These are phyloP conservation scores for Conger conger DNA, from an alignment of 2,113 vertebrate genomes.

Conservation along the genomic window DNA sequence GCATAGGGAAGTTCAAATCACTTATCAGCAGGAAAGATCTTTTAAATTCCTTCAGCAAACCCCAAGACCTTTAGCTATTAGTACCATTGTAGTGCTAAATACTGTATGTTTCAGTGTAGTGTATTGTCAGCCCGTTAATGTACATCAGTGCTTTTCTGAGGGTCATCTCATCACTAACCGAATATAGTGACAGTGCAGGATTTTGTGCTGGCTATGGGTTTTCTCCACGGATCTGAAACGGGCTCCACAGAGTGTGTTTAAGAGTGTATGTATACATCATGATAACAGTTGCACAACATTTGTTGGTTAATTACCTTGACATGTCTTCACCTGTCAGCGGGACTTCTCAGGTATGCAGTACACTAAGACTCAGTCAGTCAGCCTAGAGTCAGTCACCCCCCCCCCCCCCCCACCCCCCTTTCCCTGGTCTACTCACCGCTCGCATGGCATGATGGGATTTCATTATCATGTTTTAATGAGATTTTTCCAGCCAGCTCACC, in stretches of 20 bases:
- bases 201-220: not conserved
- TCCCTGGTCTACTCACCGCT: not conserved
- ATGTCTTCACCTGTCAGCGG: not conserved
- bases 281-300: not conserved
- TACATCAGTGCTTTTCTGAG: not conserved
- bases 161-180: not conserved
- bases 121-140: not conserved
- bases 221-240: not conserved
- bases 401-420: not conserved
- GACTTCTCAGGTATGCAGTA: not conserved
- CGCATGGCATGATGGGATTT: not conserved
- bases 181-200: not conserved
- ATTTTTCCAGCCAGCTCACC: constrained; percentile 1
- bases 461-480: not conserved
- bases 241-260: not conserved
- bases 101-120: not conserved
- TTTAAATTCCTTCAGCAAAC: not conserved
- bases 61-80: not conserved
- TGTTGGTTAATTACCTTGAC: not conserved
- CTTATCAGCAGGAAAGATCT: not conserved
- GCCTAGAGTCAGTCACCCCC: not conserved
- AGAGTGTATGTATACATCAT: not conserved
- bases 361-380: not conserved
- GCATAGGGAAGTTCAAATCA: not conserved
- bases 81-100: not conserved